phyloP scores from a whole-genome alignment of 23 tunicate genomes.

The Oikopleura albicans region DNA sequence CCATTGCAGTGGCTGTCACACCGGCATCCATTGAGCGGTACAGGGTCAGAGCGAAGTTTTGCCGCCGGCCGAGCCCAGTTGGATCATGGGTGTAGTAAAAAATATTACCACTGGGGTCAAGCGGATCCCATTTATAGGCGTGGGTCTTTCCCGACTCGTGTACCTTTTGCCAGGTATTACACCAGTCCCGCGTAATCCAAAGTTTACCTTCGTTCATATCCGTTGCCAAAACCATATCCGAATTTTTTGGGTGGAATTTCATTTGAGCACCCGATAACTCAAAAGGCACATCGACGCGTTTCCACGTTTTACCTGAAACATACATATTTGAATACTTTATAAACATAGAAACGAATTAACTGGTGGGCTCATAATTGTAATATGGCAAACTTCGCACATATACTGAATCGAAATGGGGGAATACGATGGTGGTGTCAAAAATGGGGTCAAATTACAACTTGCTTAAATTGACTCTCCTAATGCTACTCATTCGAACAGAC shows the following conservation, averaged over 20 bases:
- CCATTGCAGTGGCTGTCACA: not conserved
- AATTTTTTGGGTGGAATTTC: constrained; percentile 10
- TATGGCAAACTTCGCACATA: too few species aligned
- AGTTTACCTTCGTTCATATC: not conserved
- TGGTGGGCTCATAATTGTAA: too few species aligned
- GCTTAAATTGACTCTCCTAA: too few species aligned
- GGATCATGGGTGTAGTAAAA: constrained; percentile 62
- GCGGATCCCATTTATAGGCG: constrained; percentile 8
- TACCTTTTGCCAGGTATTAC: not conserved
- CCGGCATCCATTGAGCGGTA: constrained; percentile 11
- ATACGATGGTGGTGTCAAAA: too few species aligned
- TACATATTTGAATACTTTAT: too few species aligned
- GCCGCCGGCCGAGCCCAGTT: constrained; percentile 22
- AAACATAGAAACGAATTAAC: too few species aligned
- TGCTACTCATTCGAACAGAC: too few species aligned
- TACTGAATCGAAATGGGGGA: too few species aligned
- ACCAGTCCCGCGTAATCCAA: not conserved
- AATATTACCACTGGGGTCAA: constrained; percentile 5
- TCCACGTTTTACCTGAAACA: not conserved
- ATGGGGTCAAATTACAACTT: too few species aligned
- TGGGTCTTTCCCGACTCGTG: not conserved
- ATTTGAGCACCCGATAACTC: not conserved
- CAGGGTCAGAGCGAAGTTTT: not conserved
- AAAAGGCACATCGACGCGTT: not conserved
- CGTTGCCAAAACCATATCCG: not conserved